Base-by-base conservation (phyloP, 2,113 vertebrate genomes). In the Entomyzon cyanotis region DNA sequence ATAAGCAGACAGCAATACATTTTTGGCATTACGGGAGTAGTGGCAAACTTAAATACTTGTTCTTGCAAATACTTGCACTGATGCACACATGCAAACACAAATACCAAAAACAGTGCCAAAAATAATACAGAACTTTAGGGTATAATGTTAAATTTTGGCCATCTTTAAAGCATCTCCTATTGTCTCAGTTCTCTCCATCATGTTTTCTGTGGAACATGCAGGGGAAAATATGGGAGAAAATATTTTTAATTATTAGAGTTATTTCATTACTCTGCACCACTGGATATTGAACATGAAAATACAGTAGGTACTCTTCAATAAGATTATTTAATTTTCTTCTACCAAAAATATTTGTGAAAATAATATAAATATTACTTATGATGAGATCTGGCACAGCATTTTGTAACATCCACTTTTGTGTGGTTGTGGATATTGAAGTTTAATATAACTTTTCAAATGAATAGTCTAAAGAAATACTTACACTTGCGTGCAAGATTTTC, bases 301-400 rank as follows among this genome's bases (percentile, higher is more conserved):
- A 85, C 52, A 93, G 93, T 50, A 92, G 58, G 90, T 93, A 87
- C 44, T 69, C 91, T 84, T 95, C 78, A 94, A 12, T 37, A 33
- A 49, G 10, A 24, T 56, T 56, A 81, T 88, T 88, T 96, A 21
- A 89, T 91, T 90, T 96, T 80, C 39, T 82, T 60, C 65, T 80
- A 84, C 77, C 78, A 89, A 73, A 49, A 22, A 49, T 59, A 87
- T 75, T 80, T 83, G 64, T 73, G 73, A 85, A 94, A 95, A 64
- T n/a, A 58, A 84, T 85, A 74, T 64, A 79, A 90, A 42, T 89
- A 87, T 88, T 65, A 70, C 22, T 46, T 80, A 46, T 30, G 9
- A 52, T 46, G 46, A 58, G 53, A 87, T 53, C 16, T n/a, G 21
- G 12, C 22, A 90, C 31, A 70, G 24, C 30, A 85, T 25, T 83